Evolutionary conservation across 1,140 invertebrate genomes (phyloP), one percentile per base, ranked within the genome.

Genomic region (Gryllus bimaculatus): DNA sequence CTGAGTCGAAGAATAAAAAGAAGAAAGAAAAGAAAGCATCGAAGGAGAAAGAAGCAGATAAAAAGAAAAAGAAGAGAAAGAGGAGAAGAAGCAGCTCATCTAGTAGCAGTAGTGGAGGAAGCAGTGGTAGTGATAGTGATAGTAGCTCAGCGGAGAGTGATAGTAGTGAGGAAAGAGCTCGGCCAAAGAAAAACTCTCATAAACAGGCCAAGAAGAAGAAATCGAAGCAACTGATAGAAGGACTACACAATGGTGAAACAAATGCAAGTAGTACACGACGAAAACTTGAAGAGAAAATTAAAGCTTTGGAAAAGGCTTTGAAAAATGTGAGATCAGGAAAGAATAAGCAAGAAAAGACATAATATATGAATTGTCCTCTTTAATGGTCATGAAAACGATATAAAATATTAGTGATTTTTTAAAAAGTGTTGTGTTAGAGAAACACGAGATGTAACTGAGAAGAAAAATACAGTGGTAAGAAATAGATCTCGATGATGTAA

Each of bases 1-100:
- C n/a, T 10, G 74, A 39, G 20, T 5, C 74, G 20, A 39, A 75
- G 26, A 75, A 39, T 2, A 21, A 75, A 20, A 75, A 75, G 74
- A 75, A 39, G 10, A 75, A 75, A 8, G 74, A 75, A 75, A 75
- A 21, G n/a, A 75, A 75, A 75, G n/a, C 10, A 7, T 18, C 12
- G 2, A 39, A 75, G 20, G 26, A 75, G 20, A 21, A 39, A 21
- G 74, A 39, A 75, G 20, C 12, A 18, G 74, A 75, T 15, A 75
- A n/a, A 20, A 75, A n/a, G n/a, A 75, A 75, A 75, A 75, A 21
- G 74, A 75, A 75, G n/a, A 39, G 8, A 10, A 75, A 75, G 74
- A 75, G 74, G 26, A 75, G 74, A 20, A 13, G 66, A 13, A 75
- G 26, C 10, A 75, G 74, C 10, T n/a, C n/a, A 3, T 15, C 12